Percentiles rank a stretch among this genome's conserved stretches.
Evolutionary conservation across 2,888 invertebrate species (phyloP).

Genomic region (Cabera pusaria): DNA sequence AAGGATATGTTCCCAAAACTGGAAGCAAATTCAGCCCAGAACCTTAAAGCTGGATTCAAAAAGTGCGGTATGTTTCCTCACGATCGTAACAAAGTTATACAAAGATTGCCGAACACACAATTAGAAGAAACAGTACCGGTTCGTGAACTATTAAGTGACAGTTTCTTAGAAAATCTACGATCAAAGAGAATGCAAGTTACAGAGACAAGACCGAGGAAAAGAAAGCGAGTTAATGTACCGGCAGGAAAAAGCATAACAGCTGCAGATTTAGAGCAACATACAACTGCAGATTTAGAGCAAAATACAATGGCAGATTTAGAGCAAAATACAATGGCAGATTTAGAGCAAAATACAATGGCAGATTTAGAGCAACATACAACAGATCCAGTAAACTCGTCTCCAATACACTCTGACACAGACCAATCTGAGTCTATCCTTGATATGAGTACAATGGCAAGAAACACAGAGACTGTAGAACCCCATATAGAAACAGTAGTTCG

Average conservation of each 20-base stretch:
- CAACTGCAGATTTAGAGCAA: no score
- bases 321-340: no score
- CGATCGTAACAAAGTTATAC: slow-evolving; percentile 11
- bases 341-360: no score
- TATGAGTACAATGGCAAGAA: slow-evolving; percentile 4
- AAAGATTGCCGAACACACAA: slow-evolving; percentile 16
- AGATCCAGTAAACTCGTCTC: no score
- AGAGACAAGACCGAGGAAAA: slow-evolving; percentile 23
- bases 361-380: no score
- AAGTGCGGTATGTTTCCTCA: slow-evolving; percentile 26
- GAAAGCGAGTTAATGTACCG: slow-evolving; percentile 25
- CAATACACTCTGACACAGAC: slow-evolving; percentile 9
- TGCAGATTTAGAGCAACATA: no score
- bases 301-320: no score
- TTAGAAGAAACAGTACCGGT: slow-evolving; percentile 14
- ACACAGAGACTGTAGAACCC: slow-evolving; percentile 13
- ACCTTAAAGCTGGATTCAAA: no score
- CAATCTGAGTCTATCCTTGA: slow-evolving; percentile 10
- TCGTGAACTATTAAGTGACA: slow-evolving; percentile 16
- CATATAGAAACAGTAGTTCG: slow-evolving; percentile 11
- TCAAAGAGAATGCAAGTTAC: slow-evolving; percentile 24
- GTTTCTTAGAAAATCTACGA: slow-evolving; percentile 22
- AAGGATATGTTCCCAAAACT: slow-evolving; percentile 28
- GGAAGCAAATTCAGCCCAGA: slow-evolving; percentile 25
- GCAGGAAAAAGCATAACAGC: slow-evolving; percentile 23